Evolutionary conservation across 2,888 invertebrate species (phyloP), one percentile per base, ranked within the genome.

Genomic region (Pristionchus maxplancki): DNA sequence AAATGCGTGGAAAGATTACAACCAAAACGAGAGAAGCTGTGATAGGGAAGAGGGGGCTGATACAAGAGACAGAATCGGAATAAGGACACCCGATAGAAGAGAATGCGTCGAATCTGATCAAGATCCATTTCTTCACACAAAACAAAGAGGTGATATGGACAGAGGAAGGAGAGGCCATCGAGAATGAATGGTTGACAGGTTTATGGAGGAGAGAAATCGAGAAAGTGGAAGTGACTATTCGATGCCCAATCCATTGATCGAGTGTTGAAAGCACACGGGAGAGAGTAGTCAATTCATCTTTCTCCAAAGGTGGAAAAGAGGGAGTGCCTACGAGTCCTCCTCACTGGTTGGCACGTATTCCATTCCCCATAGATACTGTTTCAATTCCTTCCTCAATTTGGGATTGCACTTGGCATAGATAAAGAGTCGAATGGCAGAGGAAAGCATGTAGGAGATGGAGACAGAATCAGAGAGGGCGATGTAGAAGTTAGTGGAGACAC

Each of bases 331-430:
- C 48, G 78, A 83, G 24, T 83, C 82, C 20, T 83, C 64, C 40
- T 85, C 85, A 85, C 40, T 62, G 13, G 48, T 40, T 0, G 62
- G 62, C 11, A 85, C 44, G 17, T 64, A 44, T 15, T 40, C 64
- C n/a, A n/a, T 40, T 64, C 89, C 84, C 74, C 87, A 83, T 34
- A 91, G 74, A 64, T 90, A 92, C 15, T 92, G 88, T 62, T 87
- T 62, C 64, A 92, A 91, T 74, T 92, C 92, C 37, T 90, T 90
- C 20, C 92, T 89, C 34, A 92, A 89, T 64, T 92, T 92, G 48
- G 91, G 91, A 88, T 92, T 92, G 88, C 92, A 92, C 53, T 92
- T 92, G 40, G 90, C 89, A 84, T 92, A 92, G 84, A 92, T 92
- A 82, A 92, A 89, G 37, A 92, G 91, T 15, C 92, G 90, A 74